phyloP scores from a whole-genome alignment of 1,140 invertebrate genomes.

The Leptestheria dahalacensis region DNA sequence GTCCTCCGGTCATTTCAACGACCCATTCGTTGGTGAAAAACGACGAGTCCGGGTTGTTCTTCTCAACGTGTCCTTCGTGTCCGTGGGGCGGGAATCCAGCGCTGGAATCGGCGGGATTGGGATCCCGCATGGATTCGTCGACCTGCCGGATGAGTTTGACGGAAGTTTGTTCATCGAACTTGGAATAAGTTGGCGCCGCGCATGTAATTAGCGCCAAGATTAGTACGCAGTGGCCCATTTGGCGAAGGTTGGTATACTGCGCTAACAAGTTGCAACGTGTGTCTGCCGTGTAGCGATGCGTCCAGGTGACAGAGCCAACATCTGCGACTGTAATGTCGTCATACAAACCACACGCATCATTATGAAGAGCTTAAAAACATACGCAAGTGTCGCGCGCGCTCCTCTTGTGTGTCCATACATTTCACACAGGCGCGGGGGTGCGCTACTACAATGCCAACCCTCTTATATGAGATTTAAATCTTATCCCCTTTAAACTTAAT shows the following conservation, averaged over 20 bases:
- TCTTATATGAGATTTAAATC: too few relatives aligned
- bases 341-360: not conserved
- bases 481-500: too few relatives aligned
- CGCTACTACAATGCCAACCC: too few relatives aligned
- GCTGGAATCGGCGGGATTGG: not conserved
- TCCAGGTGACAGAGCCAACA: not conserved
- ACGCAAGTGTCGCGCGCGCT: not conserved
- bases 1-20: constrained; percentile 34
- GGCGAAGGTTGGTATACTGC: not conserved
- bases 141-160: not conserved
- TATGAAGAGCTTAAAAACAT: not conserved
- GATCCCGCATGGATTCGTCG: too few relatives aligned
- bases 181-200: not conserved
- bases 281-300: not conserved
- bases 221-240: not conserved
- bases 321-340: not conserved
- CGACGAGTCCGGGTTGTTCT: not conserved
- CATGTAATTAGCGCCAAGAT: not conserved
- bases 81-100: not conserved
- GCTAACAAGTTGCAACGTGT: not conserved
- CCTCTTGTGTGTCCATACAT: not conserved
- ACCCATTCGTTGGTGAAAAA: constrained; percentile 39
- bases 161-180: not conserved
- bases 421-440: too few relatives aligned
- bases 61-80: not conserved